Conservation (phyloP, 2,113 vertebrate genomes). For the Zeus faber region DNA sequence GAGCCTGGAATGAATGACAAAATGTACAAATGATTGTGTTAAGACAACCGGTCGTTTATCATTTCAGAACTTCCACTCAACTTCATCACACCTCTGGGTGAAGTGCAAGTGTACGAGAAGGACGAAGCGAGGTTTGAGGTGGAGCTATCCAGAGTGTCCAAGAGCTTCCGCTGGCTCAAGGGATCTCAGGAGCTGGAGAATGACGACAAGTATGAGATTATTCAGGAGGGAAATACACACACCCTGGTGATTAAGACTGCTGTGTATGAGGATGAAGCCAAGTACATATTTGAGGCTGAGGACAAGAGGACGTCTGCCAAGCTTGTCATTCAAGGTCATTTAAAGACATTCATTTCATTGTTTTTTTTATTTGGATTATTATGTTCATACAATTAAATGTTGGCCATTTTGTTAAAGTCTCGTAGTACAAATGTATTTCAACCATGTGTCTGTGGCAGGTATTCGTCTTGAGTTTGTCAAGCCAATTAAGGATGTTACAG, state of each 20-base stretch:
- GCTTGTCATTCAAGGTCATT: constrained; percentile 86
- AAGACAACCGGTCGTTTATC: neutral
- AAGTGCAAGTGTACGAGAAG: constrained; percentile 94
- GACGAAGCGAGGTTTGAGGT: constrained; percentile 93
- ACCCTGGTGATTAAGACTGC: constrained; percentile 82
- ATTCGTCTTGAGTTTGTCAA: constrained; percentile 94
- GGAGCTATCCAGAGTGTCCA: constrained; percentile 89
- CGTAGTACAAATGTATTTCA: neutral
- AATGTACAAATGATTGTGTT: constrained; percentile 4
- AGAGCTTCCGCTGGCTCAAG: constrained; percentile 91
- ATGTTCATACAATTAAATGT: neutral
- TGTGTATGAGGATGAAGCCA: constrained; percentile 93
- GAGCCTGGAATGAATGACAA: neutral
- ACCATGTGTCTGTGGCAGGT: constrained; percentile 69
- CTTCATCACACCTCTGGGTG: constrained; percentile 86
- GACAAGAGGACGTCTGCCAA: constrained; percentile 89
- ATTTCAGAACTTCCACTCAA: constrained; percentile 88
- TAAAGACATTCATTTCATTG: neutral
- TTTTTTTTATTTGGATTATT: neutral
- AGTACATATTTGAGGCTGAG: constrained; percentile 96
- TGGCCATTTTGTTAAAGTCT: neutral
- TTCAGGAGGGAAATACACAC: constrained; percentile 82
- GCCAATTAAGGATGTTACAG: constrained; percentile 93
- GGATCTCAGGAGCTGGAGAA: constrained; percentile 85
- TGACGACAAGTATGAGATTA: constrained; percentile 83